Conservation (phyloP, 1,140 invertebrate species). For the Steinernema khuongi region DNA sequence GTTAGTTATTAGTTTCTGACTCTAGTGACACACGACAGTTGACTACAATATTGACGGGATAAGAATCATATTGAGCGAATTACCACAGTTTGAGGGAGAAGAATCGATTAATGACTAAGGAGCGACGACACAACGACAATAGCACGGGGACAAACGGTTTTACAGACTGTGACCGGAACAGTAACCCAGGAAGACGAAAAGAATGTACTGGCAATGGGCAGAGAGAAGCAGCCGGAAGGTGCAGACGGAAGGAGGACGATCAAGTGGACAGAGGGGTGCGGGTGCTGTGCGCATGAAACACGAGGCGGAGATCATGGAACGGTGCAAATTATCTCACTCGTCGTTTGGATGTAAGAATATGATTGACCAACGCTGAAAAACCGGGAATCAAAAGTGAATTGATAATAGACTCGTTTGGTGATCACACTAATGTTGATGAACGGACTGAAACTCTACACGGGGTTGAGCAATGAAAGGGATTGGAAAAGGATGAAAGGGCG, state of each 20-base stretch:
- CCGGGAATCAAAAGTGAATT: not conserved
- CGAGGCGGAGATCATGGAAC: not conserved
- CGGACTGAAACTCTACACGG: not conserved
- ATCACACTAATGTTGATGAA: not conserved
- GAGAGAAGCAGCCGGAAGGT: not conserved
- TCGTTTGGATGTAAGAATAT: not conserved
- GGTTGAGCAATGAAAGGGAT: not conserved
- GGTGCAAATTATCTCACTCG: too few species aligned
- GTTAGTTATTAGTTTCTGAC: not conserved
- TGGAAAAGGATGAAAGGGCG: not conserved
- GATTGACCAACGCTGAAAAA: too few species aligned
- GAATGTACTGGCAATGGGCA: not conserved
- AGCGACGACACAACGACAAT: not conserved
- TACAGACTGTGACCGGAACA: not conserved
- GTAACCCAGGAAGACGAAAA: not conserved
- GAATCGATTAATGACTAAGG: constrained; percentile 8
- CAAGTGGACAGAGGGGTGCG: not conserved
- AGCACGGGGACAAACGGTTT: not conserved
- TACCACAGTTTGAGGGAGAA: not conserved
- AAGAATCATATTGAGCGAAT: not conserved
- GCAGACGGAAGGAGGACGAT: not conserved
- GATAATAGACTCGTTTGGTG: not conserved
- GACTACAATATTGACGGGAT: not conserved
- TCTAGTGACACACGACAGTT: not conserved
- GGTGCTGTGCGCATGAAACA: not conserved